Evolutionary conservation across 2,888 invertebrate genomes (phyloP), one percentile per base, ranked within the genome.

Genomic region (Hydroisotoma schaefferi): DNA sequence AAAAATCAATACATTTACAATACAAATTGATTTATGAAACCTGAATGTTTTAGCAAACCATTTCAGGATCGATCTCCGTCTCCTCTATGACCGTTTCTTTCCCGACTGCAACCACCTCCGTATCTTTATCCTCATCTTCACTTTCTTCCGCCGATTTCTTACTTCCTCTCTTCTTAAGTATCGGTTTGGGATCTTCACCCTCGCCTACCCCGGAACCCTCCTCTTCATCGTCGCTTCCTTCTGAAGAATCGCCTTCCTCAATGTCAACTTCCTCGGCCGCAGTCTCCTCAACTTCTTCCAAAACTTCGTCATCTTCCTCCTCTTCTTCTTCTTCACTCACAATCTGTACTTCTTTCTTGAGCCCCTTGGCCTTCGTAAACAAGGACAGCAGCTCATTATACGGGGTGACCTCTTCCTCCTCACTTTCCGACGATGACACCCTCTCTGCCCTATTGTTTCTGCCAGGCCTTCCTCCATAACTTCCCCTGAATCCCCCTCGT

Each of bases 41-140:
- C n/a, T n/a, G n/a, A n/a, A n/a, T 40, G n/a, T 40, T 40, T 8
- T 5, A 40, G n/a, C 28, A 27, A 33, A 58, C 52, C 28, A 65
- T 28, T 47, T 69, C 68, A 2, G 65, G 63, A 44, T 75, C 75
- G 33, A 76, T 61, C 61, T 69, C 64, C n/a, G 68, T 70, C 15
- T 72, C 72, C 20, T 63, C 63, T 38, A 68, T 71, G 10, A 68
- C 68, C 8, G 67, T 67, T 26, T 69, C 69, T 23, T 70, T n/a
- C n/a, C n/a, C 69, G 10, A 43, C 37, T 43, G 67, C 65, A 46
- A 22, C 28, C 26, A 20, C n/a, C 33, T 5, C 27, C 10, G n/a
- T 22, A 44, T 12, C n/a, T 33, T 33, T 26, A 26, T 33, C 52
- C 15, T 53, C 48, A 15, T 25, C 43, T 18, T 53, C 44, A 47